phyloP scores from a whole-genome alignment of 1,140 invertebrate genomes.

The Hirudo medicinalis region DNA sequence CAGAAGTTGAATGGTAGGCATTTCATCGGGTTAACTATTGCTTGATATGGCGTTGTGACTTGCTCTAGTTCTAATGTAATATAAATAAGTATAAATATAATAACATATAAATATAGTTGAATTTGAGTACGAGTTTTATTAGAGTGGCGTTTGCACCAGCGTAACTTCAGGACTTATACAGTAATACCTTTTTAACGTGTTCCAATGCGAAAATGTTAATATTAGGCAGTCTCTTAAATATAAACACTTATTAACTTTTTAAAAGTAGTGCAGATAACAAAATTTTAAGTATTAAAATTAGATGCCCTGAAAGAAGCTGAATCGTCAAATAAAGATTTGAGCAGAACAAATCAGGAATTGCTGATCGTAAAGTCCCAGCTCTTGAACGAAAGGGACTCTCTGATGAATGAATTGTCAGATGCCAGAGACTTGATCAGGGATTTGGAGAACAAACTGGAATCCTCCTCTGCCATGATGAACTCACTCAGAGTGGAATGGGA shows the following conservation, averaged over 20 bases:
- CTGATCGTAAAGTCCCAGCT: conserved; percentile 32
- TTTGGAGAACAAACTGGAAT: conserved; percentile 36
- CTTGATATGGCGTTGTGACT: too few species aligned
- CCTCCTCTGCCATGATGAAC: conserved; percentile 36
- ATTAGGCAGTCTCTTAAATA: too few species aligned
- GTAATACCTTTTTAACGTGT: too few species aligned
- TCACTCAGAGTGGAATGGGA: conserved; percentile 38
- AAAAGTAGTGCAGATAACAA: neutral
- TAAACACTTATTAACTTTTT: neutral
- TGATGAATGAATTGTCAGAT: conserved; percentile 37
- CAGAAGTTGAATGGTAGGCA: conserved; percentile 33
- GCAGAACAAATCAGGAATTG: conserved; percentile 35
- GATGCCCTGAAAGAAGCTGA: conserved; percentile 36
- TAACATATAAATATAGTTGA: too few species aligned
- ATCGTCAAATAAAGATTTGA: conserved; percentile 36
- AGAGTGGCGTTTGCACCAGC: too few species aligned
- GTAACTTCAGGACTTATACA: too few species aligned
- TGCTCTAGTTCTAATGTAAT: too few species aligned
- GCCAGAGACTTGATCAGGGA: conserved; percentile 39
- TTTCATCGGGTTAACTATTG: neutral
- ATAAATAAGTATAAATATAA: too few species aligned
- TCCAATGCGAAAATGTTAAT: too few species aligned
- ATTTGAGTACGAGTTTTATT: too few species aligned
- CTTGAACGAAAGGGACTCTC: conserved; percentile 36
- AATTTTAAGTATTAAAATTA: neutral